These are phyloP conservation scores for Heliocidaris erythrogramma DNA, from an alignment of 35 echinoderm and acorn worm species.

Conservation along the genomic window DNA sequence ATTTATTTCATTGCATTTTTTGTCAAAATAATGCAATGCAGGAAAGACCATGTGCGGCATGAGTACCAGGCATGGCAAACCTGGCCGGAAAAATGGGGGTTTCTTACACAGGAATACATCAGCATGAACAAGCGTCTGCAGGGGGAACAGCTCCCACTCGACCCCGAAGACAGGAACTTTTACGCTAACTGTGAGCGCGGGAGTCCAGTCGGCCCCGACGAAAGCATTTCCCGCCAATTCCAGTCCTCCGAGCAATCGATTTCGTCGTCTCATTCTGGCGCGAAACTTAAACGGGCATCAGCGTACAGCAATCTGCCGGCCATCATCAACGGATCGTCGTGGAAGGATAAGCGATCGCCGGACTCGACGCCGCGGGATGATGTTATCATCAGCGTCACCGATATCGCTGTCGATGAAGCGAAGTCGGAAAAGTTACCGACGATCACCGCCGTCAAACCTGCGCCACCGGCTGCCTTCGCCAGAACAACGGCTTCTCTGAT, in stretches of 20 bases:
- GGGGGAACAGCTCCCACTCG: conserved; percentile 61
- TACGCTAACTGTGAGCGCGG: conserved; percentile 26
- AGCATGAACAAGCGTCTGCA: conserved; percentile 77
- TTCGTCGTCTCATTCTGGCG: background rate
- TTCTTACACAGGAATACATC: conserved; percentile 83
- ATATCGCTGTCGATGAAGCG: background rate
- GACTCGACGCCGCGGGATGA: background rate
- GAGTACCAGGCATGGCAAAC: conserved; percentile 86
- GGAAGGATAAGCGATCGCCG: background rate
- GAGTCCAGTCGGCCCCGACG: conserved; percentile 13
- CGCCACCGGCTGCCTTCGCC: conserved; percentile 45
- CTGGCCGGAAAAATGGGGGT: conserved; percentile 96
- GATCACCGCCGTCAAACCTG: background rate
- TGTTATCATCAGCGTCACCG: background rate
- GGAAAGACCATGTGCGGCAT: conserved; percentile 97
- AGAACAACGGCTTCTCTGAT: conserved; percentile 74
- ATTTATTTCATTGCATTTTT: too few relatives aligned
- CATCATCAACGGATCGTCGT: background rate
- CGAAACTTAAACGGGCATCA: background rate
- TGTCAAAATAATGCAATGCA: conserved; percentile 5
- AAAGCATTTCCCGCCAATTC: conserved; percentile 51
- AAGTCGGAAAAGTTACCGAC: conserved; percentile 13
- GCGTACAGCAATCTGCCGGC: conserved; percentile 21
- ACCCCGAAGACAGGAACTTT: conserved; percentile 59
- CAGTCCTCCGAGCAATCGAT: background rate